These are phyloP conservation scores for Microplitis manilae DNA, from an alignment of 2,888 invertebrate genomes.

Conservation along the genomic window DNA sequence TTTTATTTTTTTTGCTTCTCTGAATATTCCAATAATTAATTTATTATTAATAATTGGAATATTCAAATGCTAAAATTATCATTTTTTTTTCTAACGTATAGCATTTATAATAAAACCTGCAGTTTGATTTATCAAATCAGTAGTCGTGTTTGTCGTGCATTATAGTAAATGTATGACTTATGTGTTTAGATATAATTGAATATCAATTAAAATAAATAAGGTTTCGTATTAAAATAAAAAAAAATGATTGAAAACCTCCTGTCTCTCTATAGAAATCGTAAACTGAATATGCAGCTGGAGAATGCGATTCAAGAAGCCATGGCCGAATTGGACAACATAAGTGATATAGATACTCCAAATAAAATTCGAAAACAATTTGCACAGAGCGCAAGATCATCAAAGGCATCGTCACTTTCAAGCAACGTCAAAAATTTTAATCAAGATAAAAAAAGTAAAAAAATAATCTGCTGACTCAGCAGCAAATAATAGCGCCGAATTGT, in stretches of 20 bases:
- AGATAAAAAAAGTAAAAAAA: slow-evolving; percentile 26
- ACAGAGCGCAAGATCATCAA: slow-evolving; percentile 22
- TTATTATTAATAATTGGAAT: background rate
- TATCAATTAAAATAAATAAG: background rate
- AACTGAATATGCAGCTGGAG: slow-evolving; percentile 91
- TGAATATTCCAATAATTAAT: background rate
- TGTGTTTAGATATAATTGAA: background rate
- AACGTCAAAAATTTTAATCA: slow-evolving; percentile 13
- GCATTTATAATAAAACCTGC: background rate
- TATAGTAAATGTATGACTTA: background rate
- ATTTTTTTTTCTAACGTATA: background rate
- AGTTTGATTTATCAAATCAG: background rate
- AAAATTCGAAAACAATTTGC: slow-evolving; percentile 34
- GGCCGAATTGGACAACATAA: slow-evolving; percentile 81
- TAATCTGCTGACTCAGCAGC: background rate
- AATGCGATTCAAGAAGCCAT: slow-evolving; percentile 95
- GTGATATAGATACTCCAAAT: slow-evolving; percentile 23
- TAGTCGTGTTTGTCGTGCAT: background rate
- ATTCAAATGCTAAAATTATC: background rate
- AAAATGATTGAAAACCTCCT: slow-evolving; percentile 6
- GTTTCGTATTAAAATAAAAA: background rate
- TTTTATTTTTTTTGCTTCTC: background rate
- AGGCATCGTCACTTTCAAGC: slow-evolving; percentile 19
- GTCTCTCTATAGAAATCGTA: slow-evolving; percentile 83
- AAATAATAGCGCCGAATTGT: slow-evolving; percentile 12